Evolutionary conservation across 1,140 invertebrate species (phyloP), one percentile per base, ranked within the genome.

Genomic region (Metaphire vulgaris): DNA sequence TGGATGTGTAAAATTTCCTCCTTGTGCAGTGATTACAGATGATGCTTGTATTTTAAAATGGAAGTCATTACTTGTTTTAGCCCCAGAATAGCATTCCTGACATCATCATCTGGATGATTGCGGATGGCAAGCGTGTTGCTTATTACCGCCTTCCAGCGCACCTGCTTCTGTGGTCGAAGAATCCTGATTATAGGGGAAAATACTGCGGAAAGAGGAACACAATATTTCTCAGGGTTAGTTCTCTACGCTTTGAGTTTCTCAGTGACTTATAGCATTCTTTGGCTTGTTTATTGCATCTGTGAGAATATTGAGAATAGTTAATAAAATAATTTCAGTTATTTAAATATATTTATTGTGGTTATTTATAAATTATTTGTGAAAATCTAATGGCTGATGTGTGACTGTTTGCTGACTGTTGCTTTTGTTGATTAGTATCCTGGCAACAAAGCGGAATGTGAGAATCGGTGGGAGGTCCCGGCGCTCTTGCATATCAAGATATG

Each of bases 31-130:
- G n/a, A n/a, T n/a, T n/a, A n/a, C n/a, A n/a, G n/a, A n/a, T n/a
- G n/a, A n/a, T n/a, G n/a, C n/a, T n/a, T n/a, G n/a, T n/a, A n/a
- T n/a, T n/a, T n/a, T n/a, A n/a, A n/a, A n/a, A n/a, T n/a, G n/a
- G n/a, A n/a, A n/a, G n/a, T n/a, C n/a, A n/a, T n/a, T n/a, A n/a
- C n/a, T n/a, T n/a, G n/a, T n/a, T 56, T 14, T 79, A 88, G 87
- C 87, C 88, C 31, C 88, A 89, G 80, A 87, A 86, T 82, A 87
- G 86, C 79, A 87, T 89, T 77, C 88, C 88, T 16, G 88, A 89
- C 82, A 84, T 89, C 6, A 82, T 88, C 21, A 82, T 89, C 21
- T 89, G 88, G 88, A 85, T 89, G 85, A 83, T 89, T 41, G 83
- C 83, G 80, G 87, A 86, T 34, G 85, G 86, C 34, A 86, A 88